Evolutionary conservation across 2,888 invertebrate species (phyloP), one percentile per base, ranked within the genome.

Genomic region (Xylota sylvarum): DNA sequence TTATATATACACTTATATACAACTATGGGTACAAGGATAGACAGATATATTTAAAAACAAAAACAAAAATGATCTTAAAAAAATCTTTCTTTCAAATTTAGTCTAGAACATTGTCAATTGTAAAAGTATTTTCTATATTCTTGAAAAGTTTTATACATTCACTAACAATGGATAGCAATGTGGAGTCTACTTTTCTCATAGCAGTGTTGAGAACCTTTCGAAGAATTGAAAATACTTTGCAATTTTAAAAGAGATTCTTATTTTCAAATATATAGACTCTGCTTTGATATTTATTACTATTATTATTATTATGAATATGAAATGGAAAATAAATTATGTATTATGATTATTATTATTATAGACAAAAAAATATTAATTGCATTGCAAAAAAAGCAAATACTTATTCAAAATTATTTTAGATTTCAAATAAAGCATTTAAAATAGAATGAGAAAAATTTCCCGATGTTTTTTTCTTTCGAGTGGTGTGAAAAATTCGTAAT

Each of bases 351-450:
- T 81, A 72, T 81, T 72, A 81, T 77, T 76, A 77, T 72, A 76
- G 52, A 67, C 48, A 62, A 69, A 64, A 62, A 69, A 64, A 60
- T 69, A 78, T 64, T 50, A 17, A 69, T 62, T 69, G 79, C 50
- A 52, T 17, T 40, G 30, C 50, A 79, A 64, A 37, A 27, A 37
- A 50, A 37, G 10, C 35, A 55, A 79, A 43, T 23, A 37, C 40
- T 48, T 72, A 76, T 81, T 78, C 32, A 64, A 76, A 76, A 81
- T 77, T 67, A 77, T 80, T 81, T 85, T 80, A 85, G 80, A 80
- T 72, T 85, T 80, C 65, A 50, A 84, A 85, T 85, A 85, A 85
- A 85, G 65, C 84, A 74, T 69, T 76, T 55, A 82, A 76, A 82
- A 81, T 50, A 56, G 62, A 62, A 76, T 43, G 40, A 56, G 2